Percentiles rank a stretch among this genome's conserved stretches.
phyloP scores from a whole-genome alignment of 2,113 vertebrate species.

The Patagioenas fasciata region DNA sequence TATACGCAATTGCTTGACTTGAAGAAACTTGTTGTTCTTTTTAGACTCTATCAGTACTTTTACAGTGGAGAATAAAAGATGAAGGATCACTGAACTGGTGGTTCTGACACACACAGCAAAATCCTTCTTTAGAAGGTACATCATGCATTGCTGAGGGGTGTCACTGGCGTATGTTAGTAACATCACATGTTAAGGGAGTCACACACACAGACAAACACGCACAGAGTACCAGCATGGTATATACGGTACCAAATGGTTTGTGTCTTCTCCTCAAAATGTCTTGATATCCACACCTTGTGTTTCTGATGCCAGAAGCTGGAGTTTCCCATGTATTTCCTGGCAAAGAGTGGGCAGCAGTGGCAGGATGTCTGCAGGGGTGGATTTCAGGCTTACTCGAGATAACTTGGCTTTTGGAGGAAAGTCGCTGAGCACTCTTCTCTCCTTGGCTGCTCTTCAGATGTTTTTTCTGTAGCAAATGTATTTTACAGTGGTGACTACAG shows the following conservation, averaged over 20 bases:
- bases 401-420: not conserved
- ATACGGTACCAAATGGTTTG: not conserved
- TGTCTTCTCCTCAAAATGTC: not conserved
- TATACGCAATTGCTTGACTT: not conserved
- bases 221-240: accelerated
- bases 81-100: not conserved
- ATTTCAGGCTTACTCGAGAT: not conserved
- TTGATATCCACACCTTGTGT: not conserved
- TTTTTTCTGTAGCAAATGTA: not conserved
- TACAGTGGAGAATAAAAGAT: not conserved
- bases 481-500: not conserved
- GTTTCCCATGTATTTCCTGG: not conserved
- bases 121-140: not conserved
- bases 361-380: not conserved
- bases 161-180: not conserved
- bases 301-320: not conserved
- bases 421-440: not conserved
- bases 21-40: not conserved
- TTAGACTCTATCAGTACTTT: not conserved
- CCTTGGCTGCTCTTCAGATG: not conserved
- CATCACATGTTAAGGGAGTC: accelerated
- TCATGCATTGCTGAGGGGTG: accelerated
- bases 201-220: accelerated
- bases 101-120: not conserved
- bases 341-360: not conserved